These are phyloP conservation scores for Microtus pennsylvanicus DNA, from an alignment of 2,113 vertebrate genomes.

Conservation along the genomic window DNA sequence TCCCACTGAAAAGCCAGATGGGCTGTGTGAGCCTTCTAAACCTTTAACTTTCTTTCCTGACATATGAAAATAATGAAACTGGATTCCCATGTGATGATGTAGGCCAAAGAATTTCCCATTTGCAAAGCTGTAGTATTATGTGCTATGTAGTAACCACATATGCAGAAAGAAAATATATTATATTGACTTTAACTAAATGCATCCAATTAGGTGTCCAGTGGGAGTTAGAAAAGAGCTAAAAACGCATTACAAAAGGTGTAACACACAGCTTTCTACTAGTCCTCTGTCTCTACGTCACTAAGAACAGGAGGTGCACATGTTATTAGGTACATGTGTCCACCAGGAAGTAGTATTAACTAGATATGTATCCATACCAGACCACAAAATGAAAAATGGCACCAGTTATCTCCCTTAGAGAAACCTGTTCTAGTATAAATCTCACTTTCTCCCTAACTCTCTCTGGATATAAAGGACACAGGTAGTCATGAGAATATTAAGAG, in stretches of 20 bases:
- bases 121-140: background rate
- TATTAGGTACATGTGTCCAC: background rate
- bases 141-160: background rate
- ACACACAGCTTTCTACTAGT: background rate
- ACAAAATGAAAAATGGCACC: background rate
- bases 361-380: background rate
- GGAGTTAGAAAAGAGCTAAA: background rate
- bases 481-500: background rate
- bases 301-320: background rate
- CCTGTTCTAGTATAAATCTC: background rate
- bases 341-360: background rate
- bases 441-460: background rate
- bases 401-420: background rate
- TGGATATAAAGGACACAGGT: background rate
- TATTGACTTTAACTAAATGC: background rate
- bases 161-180: background rate
- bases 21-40: background rate
- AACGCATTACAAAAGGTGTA: background rate
- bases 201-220: background rate
- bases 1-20: background rate
- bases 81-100: background rate
- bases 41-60: background rate
- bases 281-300: background rate
- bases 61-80: background rate
- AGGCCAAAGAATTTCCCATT: background rate